These are phyloP conservation scores for Hippocampus kuda DNA, from an alignment of 2,797 vertebrate species.

Conservation along the genomic window DNA sequence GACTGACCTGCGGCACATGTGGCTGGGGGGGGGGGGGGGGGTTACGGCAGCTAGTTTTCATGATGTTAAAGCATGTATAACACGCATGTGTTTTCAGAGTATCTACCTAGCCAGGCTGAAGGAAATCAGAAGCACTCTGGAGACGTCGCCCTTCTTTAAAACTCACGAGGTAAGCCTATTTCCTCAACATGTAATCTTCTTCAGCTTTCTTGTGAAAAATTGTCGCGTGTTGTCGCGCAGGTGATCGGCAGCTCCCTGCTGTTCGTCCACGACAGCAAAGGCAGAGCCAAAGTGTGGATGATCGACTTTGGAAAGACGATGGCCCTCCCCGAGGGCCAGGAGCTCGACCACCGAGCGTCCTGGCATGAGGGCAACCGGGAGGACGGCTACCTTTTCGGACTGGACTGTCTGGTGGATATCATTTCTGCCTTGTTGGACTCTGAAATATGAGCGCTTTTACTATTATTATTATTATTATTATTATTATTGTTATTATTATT, in stretches of 20 bases:
- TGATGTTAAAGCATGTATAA: too few species aligned
- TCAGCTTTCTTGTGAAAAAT: background rate
- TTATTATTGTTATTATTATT: background rate
- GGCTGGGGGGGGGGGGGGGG: too few species aligned
- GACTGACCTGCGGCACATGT: too few species aligned
- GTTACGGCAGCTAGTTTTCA: too few species aligned
- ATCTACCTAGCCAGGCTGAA: slow-evolving; percentile 79
- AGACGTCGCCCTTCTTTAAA: slow-evolving; percentile 86
- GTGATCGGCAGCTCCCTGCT: slow-evolving; percentile 97
- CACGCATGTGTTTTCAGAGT: slow-evolving; percentile 55
- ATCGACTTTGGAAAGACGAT: slow-evolving; percentile 99
- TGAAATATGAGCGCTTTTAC: slow-evolving; percentile 38
- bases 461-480: slow-evolving; percentile 3
- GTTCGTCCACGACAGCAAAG: slow-evolving; percentile 89
- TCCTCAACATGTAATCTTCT: background rate
- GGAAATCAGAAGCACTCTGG: slow-evolving; percentile 77
- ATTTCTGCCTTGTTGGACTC: slow-evolving; percentile 70
- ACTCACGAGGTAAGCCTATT: slow-evolving; percentile 78
- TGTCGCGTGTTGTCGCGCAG: slow-evolving; percentile 46
- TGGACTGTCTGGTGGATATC: slow-evolving; percentile 89
- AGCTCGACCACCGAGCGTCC: slow-evolving; percentile 74
- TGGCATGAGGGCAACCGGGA: slow-evolving; percentile 95
- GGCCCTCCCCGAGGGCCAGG: slow-evolving; percentile 80
- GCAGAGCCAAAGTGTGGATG: slow-evolving; percentile 97
- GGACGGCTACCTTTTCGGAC: slow-evolving; percentile 89